A percentile compares a stretch with the other conserved stretches of the same genome.
Conservation (phyloP, 2,797 vertebrate genomes). For the Garrulus glandarius region DNA sequence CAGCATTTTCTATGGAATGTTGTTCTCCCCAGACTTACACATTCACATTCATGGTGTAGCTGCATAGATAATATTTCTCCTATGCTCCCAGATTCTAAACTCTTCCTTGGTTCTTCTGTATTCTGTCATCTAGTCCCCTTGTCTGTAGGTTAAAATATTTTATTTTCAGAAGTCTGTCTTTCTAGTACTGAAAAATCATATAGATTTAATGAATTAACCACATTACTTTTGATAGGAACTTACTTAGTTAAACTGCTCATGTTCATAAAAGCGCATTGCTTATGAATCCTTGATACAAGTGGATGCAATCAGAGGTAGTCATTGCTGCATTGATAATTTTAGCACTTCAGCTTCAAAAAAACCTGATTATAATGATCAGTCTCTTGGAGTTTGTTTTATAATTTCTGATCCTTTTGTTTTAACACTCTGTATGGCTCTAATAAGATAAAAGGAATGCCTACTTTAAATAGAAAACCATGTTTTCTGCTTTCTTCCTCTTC, state of each 20-base stretch:
- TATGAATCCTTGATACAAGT: background rate
- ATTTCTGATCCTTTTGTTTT: conserved; percentile 26
- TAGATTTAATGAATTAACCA: background rate
- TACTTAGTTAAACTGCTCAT: background rate
- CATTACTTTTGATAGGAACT: background rate
- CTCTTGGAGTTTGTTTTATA: conserved; percentile 9
- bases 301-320: conserved; percentile 19
- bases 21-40: background rate
- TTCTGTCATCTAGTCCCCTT: background rate
- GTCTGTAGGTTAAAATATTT: background rate
- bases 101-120: background rate
- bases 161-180: background rate
- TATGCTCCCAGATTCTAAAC: background rate
- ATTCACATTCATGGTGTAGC: background rate
- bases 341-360: background rate
- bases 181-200: background rate
- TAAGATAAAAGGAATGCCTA: background rate
- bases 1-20: background rate
- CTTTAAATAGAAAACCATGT: background rate
- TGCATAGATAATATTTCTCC: background rate
- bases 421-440: background rate
- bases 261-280: background rate
- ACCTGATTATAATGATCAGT: background rate
- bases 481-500: background rate
- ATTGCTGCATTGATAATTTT: background rate